Conservation (phyloP, 2,888 invertebrate species). For the Caenorhabditis plicata region DNA sequence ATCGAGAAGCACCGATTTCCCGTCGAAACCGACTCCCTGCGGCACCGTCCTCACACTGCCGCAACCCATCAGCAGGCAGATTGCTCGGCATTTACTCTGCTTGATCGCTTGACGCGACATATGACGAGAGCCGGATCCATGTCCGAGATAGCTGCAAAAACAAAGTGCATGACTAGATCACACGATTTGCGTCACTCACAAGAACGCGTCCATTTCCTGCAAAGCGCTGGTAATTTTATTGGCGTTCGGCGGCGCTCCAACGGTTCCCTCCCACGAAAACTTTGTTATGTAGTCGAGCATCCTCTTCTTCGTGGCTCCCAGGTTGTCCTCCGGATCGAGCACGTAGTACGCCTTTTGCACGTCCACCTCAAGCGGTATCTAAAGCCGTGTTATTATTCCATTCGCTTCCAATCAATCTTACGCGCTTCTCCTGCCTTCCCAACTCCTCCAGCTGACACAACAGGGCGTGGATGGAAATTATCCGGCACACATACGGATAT, state of each 20-base stretch:
- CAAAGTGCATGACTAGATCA: not conserved
- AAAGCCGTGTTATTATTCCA: conserved; percentile 1
- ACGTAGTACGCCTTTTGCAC: conserved; percentile 53
- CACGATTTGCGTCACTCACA: conserved; percentile 31
- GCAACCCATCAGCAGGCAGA: conserved; percentile 59
- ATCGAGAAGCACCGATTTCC: conserved; percentile 47
- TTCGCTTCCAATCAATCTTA: conserved; percentile 2
- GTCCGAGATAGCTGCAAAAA: conserved; percentile 48
- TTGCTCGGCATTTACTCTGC: conserved; percentile 50
- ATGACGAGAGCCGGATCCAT: conserved; percentile 37
- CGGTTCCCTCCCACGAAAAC: conserved; percentile 48
- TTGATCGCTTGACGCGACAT: conserved; percentile 37
- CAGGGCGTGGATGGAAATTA: conserved; percentile 47
- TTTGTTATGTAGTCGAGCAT: conserved; percentile 43
- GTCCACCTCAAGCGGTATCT: conserved; percentile 49
- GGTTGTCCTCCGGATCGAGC: conserved; percentile 58
- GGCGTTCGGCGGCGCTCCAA: conserved; percentile 35
- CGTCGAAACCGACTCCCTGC: conserved; percentile 56
- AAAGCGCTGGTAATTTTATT: conserved; percentile 35
- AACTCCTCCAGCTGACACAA: conserved; percentile 27
- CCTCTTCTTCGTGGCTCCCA: conserved; percentile 49
- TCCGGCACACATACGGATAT: conserved; percentile 45
- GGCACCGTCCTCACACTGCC: conserved; percentile 50
- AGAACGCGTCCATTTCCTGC: conserved; percentile 47
- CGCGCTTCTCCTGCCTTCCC: conserved; percentile 9